Base-by-base conservation (phyloP, 2,888 invertebrate genomes). In the Erynnis tages region DNA sequence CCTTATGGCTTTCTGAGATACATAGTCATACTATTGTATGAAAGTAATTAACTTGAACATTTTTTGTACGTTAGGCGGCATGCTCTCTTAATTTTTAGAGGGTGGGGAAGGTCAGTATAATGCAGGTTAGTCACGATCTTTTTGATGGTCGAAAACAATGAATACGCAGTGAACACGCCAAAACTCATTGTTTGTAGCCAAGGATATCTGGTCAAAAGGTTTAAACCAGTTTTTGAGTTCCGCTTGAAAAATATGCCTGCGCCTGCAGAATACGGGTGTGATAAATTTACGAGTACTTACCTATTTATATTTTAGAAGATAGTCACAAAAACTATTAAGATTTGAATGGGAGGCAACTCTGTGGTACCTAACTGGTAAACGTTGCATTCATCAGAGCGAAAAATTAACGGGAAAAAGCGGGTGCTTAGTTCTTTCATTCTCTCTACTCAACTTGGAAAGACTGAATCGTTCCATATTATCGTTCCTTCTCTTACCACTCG, bases 341-440 rank as follows among this genome's bases (percentile, higher is more conserved):
- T 2, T 38, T 40, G 2, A 16, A 14, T 27, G 56, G 58, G 37
- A 53, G 54, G 29, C 54, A 48, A 54, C 50, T 57, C 55, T 55
- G 58, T 27, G 14, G 27, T 53, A 48, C 54, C 50, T 57, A 55
- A 54, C 58, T 27, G 14, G 27, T 4, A 27, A 27, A 23, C 35
- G n/a, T 35, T 34, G 16, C 47, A 61, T 63, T 55, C 65, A 55
- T 41, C 62, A 56, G 59, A 66, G 62, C 65, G 58, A 61, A 57
- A 62, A 67, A 66, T 66, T 56, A 54, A 59, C 60, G 54, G 48
- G 17, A 10, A 23, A 49, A 46, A 41, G 4, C 14, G 45, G 23
- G 27, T 21, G 38, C 37, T 17, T 4, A 17, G 35, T n/a, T n/a
- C n/a, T n/a, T n/a, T n/a, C n/a, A n/a, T n/a, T n/a, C n/a, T n/a